Evolutionary conservation across 2,113 vertebrate genomes (phyloP).

Genomic region (Vimba vimba): DNA sequence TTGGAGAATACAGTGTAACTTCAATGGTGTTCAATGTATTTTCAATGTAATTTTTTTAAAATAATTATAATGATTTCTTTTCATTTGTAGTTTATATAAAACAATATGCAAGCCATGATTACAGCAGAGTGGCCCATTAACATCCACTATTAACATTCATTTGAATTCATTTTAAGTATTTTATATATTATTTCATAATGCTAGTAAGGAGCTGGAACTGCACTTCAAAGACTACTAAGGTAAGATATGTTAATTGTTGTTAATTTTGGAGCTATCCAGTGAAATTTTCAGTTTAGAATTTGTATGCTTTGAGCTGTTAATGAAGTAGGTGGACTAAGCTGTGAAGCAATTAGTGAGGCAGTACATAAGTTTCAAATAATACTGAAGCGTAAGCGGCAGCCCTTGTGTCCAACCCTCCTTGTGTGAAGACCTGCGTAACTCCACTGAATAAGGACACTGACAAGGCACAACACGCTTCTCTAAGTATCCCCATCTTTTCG

Average conservation of each 20-base stretch:
- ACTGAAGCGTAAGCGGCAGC: background rate
- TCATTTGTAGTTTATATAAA: background rate
- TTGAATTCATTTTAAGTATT: background rate
- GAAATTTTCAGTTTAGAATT: background rate
- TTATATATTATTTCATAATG: background rate
- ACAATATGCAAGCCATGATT: background rate
- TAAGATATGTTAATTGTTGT: background rate
- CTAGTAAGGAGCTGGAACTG: too few relatives aligned
- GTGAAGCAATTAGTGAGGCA: background rate
- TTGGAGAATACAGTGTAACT: background rate
- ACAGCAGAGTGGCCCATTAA: background rate
- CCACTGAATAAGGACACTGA: too few relatives aligned
- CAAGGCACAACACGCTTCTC: too few relatives aligned
- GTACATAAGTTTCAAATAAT: background rate
- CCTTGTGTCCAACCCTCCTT: too few relatives aligned
- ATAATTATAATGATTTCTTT: background rate
- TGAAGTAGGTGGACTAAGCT: too few relatives aligned
- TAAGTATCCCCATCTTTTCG: too few relatives aligned
- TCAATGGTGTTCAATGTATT: background rate
- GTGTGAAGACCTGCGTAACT: too few relatives aligned
- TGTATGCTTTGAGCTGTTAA: too few relatives aligned
- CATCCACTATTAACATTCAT: background rate
- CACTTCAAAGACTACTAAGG: background rate
- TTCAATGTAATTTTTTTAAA: too few relatives aligned
- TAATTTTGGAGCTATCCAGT: background rate